Conservation (phyloP, 1,140 invertebrate species). For the Drosophila bifasciata region DNA sequence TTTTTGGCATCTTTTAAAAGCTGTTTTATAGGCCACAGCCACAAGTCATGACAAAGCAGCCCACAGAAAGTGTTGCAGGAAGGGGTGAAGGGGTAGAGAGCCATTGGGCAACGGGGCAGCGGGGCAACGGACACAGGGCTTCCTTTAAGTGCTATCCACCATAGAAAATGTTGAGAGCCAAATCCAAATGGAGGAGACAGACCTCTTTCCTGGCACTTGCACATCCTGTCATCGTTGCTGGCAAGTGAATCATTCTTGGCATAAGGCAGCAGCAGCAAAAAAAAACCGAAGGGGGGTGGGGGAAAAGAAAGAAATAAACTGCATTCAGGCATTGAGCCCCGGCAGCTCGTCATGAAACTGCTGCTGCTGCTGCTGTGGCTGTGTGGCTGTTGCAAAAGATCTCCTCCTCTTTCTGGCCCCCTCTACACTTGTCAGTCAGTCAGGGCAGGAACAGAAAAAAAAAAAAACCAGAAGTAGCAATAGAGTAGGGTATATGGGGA, state of each 20-base stretch:
- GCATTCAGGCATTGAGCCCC: constrained; percentile 57
- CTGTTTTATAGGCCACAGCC: constrained; percentile 39
- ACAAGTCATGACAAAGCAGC: constrained; percentile 33
- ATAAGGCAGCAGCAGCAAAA: constrained; percentile 39
- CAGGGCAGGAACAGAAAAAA: constrained; percentile 23
- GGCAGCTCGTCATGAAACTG: constrained; percentile 77
- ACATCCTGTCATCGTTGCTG: constrained; percentile 67
- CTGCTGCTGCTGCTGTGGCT: constrained; percentile 42
- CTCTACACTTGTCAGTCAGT: constrained; percentile 66
- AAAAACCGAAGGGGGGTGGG: constrained; percentile 16
- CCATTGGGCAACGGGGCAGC: constrained; percentile 3
- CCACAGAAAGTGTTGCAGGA: constrained; percentile 19
- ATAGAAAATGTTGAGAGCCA: constrained; percentile 55
- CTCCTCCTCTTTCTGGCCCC: neutral
- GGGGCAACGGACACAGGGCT: constrained; percentile 12
- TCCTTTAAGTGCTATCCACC: constrained; percentile 56
- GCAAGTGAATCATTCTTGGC: constrained; percentile 76
- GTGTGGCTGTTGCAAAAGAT: constrained; percentile 9
- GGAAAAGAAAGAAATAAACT: constrained; percentile 56
- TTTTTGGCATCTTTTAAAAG: constrained; percentile 26
- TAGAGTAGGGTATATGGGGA: too few relatives aligned
- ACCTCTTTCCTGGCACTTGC: constrained; percentile 71
- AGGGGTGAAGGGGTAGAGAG: neutral
- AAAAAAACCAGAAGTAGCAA: constrained; percentile 12
- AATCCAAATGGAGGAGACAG: constrained; percentile 53